These are phyloP conservation scores for Thomomys bottae DNA, from an alignment of 2,113 vertebrate species.

Conservation along the genomic window DNA sequence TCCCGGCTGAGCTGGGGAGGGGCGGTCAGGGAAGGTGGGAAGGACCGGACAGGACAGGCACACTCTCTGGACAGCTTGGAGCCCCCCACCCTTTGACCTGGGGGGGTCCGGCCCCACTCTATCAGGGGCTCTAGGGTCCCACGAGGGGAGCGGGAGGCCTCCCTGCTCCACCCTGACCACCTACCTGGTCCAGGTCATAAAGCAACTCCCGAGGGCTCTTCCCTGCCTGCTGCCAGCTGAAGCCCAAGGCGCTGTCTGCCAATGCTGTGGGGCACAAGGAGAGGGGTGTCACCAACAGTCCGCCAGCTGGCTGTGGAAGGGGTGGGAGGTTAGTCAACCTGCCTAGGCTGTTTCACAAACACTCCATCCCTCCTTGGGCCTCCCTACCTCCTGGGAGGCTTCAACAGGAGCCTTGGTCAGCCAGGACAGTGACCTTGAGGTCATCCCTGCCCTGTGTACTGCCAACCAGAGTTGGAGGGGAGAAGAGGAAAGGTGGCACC, in stretches of 20 bases:
- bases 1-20: neutral
- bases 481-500: neutral
- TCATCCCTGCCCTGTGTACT: neutral
- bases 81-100: no score
- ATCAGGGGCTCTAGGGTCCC: neutral
- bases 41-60: neutral
- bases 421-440: neutral
- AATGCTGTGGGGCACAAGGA: constrained; percentile 78
- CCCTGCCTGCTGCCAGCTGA: constrained; percentile 86
- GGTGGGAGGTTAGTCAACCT: no score
- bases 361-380: neutral
- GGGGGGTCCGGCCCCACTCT: neutral
- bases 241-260: constrained; percentile 78
- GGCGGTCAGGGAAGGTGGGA: neutral
- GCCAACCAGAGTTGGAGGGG: neutral
- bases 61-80: neutral
- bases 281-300: neutral
- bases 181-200: constrained; percentile 91
- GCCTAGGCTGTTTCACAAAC: neutral
- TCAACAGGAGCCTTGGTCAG: neutral
- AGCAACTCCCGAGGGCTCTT: constrained; percentile 92
- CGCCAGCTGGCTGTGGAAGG: no score
- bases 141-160: neutral
- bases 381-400: neutral
- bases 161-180: constrained; percentile 34